Conservation (phyloP, 2,888 invertebrate genomes). For the Acleris literana region DNA sequence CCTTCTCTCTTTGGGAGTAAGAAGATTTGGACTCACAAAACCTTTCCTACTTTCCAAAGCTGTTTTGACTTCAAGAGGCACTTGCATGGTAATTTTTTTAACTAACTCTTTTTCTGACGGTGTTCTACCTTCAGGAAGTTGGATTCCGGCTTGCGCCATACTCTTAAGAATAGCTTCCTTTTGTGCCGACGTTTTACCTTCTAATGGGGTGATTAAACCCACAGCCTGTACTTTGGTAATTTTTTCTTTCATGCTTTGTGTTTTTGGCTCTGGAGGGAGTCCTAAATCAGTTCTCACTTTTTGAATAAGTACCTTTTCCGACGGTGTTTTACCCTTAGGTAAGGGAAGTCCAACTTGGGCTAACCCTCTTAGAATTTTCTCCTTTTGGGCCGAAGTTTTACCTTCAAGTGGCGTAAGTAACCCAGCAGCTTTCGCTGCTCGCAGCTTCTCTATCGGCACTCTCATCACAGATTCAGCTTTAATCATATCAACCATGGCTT, state of each 20-base stretch:
- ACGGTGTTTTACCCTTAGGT: slow-evolving; percentile 46
- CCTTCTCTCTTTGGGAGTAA: not conserved
- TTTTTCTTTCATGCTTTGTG: slow-evolving; percentile 31
- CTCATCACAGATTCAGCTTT: too few species aligned
- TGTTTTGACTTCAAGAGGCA: too few species aligned
- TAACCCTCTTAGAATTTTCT: not conserved
- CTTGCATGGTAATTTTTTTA: not conserved
- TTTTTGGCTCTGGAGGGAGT: slow-evolving; percentile 45
- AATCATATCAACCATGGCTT: too few species aligned
- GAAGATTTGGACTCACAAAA: too few species aligned
- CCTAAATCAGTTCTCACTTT: slow-evolving; percentile 43
- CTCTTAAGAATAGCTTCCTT: slow-evolving; percentile 50
- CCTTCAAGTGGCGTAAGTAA: too few species aligned
- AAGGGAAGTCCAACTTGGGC: slow-evolving; percentile 36
- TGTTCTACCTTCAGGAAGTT: slow-evolving; percentile 28
- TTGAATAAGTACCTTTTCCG: slow-evolving; percentile 43
- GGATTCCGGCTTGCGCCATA: slow-evolving; percentile 44
- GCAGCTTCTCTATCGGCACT: too few species aligned
- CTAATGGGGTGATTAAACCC: slow-evolving; percentile 38
- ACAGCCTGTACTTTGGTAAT: slow-evolving; percentile 39
- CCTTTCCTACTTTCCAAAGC: too few species aligned
- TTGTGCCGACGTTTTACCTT: slow-evolving; percentile 39
- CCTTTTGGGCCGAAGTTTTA: too few species aligned
- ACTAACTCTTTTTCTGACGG: not conserved
- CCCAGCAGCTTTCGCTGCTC: too few species aligned